phyloP scores from a whole-genome alignment of 2,888 invertebrate genomes.

The Mimachlamys varia region DNA sequence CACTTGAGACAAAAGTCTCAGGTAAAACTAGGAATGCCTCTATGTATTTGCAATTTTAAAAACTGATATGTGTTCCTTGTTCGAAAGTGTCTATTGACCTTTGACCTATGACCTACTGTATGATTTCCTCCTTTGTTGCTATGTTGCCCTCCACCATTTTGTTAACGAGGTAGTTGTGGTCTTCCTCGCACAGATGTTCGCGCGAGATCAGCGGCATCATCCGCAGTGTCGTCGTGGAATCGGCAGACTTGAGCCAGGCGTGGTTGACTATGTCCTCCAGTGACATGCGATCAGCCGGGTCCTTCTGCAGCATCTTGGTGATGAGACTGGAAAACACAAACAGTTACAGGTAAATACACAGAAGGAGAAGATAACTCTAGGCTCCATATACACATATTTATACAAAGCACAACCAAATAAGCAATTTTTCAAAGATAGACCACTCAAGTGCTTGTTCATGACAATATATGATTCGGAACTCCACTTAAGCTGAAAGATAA shows the following conservation, averaged over 20 bases:
- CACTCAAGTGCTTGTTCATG: too few species aligned
- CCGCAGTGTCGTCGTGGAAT: slow-evolving; percentile 55
- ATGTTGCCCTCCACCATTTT: slow-evolving; percentile 98
- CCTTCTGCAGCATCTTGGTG: slow-evolving; percentile 94
- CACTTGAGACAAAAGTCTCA: too few species aligned
- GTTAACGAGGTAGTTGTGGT: slow-evolving; percentile 94
- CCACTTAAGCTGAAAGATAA: too few species aligned
- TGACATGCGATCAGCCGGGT: slow-evolving; percentile 94
- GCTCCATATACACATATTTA: too few species aligned
- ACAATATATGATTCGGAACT: too few species aligned
- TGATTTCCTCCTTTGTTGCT: slow-evolving; percentile 95
- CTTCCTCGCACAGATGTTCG: slow-evolving; percentile 94
- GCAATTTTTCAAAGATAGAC: too few species aligned
- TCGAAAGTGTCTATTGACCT: not conserved
- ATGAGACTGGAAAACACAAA: slow-evolving; percentile 87
- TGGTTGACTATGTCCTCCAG: slow-evolving; percentile 94
- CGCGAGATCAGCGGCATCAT: slow-evolving; percentile 90
- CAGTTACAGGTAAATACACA: not conserved
- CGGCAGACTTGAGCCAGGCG: slow-evolving; percentile 86
- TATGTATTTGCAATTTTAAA: too few species aligned
- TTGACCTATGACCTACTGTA: slow-evolving; percentile 85
- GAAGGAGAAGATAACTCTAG: too few species aligned
- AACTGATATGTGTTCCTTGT: too few species aligned
- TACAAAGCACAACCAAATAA: too few species aligned
- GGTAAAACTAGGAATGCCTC: too few species aligned